Conservation (phyloP, 1,140 invertebrate species). For the Antheraea mylitta region DNA sequence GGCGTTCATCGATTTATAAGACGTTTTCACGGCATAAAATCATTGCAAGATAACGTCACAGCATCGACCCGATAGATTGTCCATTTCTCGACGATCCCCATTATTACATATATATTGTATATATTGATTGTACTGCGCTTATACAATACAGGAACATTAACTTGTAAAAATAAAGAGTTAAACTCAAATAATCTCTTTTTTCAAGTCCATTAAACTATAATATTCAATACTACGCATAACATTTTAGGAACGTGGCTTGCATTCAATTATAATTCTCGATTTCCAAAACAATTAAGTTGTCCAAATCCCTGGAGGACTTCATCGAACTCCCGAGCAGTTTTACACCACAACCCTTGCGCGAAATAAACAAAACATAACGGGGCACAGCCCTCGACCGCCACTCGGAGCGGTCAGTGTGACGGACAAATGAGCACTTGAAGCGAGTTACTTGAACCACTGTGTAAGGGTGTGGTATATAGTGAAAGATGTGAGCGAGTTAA, state of each 20-base stretch:
- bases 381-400: constrained; percentile 38
- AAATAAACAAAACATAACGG: constrained; percentile 47
- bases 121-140: no score
- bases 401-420: constrained; percentile 55
- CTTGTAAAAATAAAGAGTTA: no score
- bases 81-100: no score
- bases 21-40: no score
- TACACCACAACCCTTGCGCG: constrained; percentile 14
- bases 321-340: background rate
- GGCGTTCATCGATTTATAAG: no score
- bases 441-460: constrained; percentile 52
- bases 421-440: constrained; percentile 68
- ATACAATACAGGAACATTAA: no score
- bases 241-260: background rate
- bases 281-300: constrained; percentile 1
- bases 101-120: no score
- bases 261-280: background rate
- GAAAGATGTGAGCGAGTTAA: background rate
- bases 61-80: no score
- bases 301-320: background rate
- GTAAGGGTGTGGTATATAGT: constrained; percentile 24
- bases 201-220: no score
- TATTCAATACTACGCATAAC: no score
- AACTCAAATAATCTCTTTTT: no score
- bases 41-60: no score